Base-by-base conservation (phyloP, 2,888 invertebrate species). In the Antitype chi region DNA sequence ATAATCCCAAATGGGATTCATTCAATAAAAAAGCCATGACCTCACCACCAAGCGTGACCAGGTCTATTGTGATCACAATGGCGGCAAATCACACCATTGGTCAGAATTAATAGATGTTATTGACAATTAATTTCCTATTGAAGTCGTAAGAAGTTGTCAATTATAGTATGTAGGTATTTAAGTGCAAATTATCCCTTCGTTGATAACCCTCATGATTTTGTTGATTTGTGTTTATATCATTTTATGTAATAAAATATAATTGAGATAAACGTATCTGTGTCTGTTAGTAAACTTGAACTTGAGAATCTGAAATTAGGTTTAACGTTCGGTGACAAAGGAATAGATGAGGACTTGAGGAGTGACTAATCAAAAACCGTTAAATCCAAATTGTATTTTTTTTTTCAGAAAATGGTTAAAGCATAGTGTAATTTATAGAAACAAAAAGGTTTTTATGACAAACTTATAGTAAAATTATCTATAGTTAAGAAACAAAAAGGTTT, bases 11-110 rank as follows among this genome's bases (percentile, higher is more conserved):
- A 94, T 93, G 86, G 90, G 89, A 92, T 92, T 91, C 92, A 95
- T 92, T 91, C 92, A 95, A 95, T 95, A 94, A 95, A 96, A 94
- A 95, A 93, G 90, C 90, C 92, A 88, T 91, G 94, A 94, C 94
- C 94, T 91, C 91, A 81, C 89, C 83, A 78, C 53, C 76, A 72
- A 84, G 85, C 89, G 90, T 89, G 91, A 91, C 92, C 89, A 83
- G 78, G 78, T 78, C 92, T 85, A 94, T 95, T 95, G 94, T 94
- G 80, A 85, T 75, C 81, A 88, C 87, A 92, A 91, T 91, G 90
- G 91, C 90, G 90, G 92, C 91, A 92, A 94, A 95, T 95, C 93
- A 91, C 89, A 91, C 88, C 75, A 87, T 87, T 80, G 80, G 55
- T 73, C 89, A 80, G 84, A 84, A 89, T 87, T 87, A 89, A 85